Conservation (phyloP, 2,113 vertebrate species). For the Ellobius talpinus region DNA sequence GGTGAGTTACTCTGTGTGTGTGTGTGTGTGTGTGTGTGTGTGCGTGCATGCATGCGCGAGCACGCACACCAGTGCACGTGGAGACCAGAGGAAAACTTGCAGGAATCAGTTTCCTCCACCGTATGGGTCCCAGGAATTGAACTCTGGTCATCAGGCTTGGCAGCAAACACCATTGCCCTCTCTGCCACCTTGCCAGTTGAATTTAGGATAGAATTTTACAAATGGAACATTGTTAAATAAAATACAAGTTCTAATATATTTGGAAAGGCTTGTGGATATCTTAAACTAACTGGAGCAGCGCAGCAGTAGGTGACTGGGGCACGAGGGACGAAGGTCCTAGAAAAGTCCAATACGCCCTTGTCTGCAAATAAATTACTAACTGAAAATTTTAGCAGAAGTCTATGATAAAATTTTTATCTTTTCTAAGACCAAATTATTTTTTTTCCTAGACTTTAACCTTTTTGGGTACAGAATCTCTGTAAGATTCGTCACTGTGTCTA, state of each 20-base stretch:
- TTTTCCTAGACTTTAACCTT: neutral
- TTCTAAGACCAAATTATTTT: slow-evolving; percentile 20
- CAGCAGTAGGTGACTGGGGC: neutral
- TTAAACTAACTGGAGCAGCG: neutral
- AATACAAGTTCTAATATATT: neutral
- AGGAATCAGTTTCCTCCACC: neutral
- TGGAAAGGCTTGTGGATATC: neutral
- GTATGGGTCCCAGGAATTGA: too few relatives aligned
- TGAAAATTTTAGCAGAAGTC: slow-evolving; percentile 16
- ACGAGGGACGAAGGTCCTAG: neutral
- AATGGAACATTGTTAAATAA: neutral
- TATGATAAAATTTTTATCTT: neutral
- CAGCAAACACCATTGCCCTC: neutral
- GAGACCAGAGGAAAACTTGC: neutral
- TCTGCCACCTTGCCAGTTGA: neutral
- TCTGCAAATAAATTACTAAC: slow-evolving; percentile 18
- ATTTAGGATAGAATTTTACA: neutral
- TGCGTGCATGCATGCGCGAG: too few relatives aligned
- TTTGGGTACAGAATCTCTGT: neutral
- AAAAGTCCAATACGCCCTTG: neutral
- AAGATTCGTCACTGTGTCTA: slow-evolving; percentile 21
- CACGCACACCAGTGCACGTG: neutral
- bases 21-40: neutral
- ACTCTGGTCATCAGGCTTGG: too few relatives aligned
- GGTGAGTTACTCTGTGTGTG: too few relatives aligned